Conservation (phyloP, 2,888 invertebrate genomes). For the Venusia cambrica region DNA sequence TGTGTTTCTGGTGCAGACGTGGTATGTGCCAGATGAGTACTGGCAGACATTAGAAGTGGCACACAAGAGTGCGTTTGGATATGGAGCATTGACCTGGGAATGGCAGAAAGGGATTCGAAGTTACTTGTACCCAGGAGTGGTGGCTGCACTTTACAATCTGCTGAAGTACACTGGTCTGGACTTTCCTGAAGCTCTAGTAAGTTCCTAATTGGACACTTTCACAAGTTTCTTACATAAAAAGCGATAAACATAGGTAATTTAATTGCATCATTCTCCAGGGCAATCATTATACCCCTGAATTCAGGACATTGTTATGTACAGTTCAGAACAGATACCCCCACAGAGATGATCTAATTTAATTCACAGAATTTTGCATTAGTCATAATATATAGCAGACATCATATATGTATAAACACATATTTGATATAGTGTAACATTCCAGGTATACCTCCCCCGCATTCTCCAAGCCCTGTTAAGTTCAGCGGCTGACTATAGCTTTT, state of each 20-base stretch:
- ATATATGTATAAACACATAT: no score
- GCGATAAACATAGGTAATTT: no score
- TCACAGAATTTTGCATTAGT: no score
- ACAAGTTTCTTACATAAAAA: no score
- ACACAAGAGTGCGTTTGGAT: constrained; percentile 92
- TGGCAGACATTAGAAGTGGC: constrained; percentile 98
- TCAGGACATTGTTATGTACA: no score
- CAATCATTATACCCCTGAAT: no score
- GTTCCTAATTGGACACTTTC: constrained; percentile 27
- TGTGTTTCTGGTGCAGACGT: constrained; percentile 91
- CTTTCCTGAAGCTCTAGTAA: constrained; percentile 83
- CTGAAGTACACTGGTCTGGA: constrained; percentile 87
- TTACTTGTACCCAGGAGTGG: constrained; percentile 90
- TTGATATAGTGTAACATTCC: constrained; percentile 43
- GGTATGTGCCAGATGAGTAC: constrained; percentile 94
- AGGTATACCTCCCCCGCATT: constrained; percentile 88
- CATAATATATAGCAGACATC: no score
- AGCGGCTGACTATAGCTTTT: constrained; percentile 87
- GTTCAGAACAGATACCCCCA: no score
- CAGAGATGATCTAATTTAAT: no score
- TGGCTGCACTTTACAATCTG: constrained; percentile 88
- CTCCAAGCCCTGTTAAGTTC: constrained; percentile 90
- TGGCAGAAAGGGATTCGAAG: constrained; percentile 94
- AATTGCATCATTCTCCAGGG: no score
- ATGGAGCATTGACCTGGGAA: constrained; percentile 97